These are phyloP conservation scores for Melikaiella ostensackeni DNA, from an alignment of 2,888 invertebrate species.

Conservation along the genomic window DNA sequence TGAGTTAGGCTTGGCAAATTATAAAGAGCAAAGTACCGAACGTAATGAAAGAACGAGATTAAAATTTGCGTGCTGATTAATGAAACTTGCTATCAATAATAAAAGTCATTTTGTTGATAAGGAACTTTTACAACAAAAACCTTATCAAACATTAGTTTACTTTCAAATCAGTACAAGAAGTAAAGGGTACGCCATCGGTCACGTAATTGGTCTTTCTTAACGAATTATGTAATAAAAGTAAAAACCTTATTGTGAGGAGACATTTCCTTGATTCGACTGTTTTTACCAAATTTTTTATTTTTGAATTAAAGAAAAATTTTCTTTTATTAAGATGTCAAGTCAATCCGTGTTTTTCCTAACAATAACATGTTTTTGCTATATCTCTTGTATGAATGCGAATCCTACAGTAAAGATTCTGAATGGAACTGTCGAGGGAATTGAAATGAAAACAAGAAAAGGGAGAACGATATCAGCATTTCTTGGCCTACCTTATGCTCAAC, in stretches of 20 bases:
- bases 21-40: neutral
- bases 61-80: neutral
- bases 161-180: neutral
- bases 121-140: neutral
- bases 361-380: neutral
- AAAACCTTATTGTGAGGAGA: neutral
- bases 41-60: neutral
- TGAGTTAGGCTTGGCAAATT: neutral
- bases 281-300: no score
- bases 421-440: neutral
- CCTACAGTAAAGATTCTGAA: neutral
- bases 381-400: neutral
- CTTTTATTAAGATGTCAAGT: neutral
- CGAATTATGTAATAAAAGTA: neutral
- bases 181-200: neutral
- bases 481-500: constrained; percentile 63
- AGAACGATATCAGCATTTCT: constrained; percentile 51
- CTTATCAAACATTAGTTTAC: neutral
- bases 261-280: neutral
- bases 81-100: neutral
- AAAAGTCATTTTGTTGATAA: neutral
- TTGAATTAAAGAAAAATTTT: no score
- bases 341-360: neutral
- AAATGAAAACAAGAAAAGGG: neutral
- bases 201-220: neutral